Conservation (phyloP, 1,140 invertebrate genomes). For the Reticulitermes speratus region DNA sequence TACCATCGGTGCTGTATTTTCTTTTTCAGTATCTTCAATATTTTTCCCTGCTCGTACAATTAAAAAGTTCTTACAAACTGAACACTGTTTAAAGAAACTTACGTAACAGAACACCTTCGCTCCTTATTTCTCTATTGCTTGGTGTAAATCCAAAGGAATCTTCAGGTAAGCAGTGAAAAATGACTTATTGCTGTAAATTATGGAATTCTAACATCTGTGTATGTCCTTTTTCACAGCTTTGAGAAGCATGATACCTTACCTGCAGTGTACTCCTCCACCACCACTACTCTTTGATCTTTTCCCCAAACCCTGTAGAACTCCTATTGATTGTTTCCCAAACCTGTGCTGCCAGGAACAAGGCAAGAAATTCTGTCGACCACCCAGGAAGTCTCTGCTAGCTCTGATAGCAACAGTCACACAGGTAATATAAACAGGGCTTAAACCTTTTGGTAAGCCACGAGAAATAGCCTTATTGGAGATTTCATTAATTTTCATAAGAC, state of each 20-base stretch:
- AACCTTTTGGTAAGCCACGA: background rate
- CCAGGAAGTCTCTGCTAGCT: slow-evolving; percentile 63
- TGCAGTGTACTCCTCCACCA: slow-evolving; percentile 69
- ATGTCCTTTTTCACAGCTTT: slow-evolving; percentile 50
- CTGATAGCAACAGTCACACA: slow-evolving; percentile 59
- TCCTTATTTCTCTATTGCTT: too few relatives aligned
- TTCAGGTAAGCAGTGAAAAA: too few relatives aligned
- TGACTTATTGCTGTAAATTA: background rate
- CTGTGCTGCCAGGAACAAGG: slow-evolving; percentile 71
- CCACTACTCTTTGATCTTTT: slow-evolving; percentile 62
- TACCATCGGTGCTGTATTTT: too few relatives aligned
- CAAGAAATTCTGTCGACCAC: slow-evolving; percentile 65
- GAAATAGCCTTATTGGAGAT: too few relatives aligned
- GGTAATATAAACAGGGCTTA: slow-evolving; percentile 39
- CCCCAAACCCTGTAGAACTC: slow-evolving; percentile 62
- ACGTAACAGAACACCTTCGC: too few relatives aligned
- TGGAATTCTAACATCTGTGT: background rate
- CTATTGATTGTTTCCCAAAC: slow-evolving; percentile 71
- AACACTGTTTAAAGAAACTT: too few relatives aligned
- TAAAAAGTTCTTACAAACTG: too few relatives aligned
- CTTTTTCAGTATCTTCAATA: too few relatives aligned
- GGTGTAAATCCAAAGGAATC: too few relatives aligned
- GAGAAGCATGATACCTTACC: slow-evolving; percentile 58
- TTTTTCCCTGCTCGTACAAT: too few relatives aligned
- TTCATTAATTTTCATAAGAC: too few relatives aligned